Evolutionary conservation across 1,140 invertebrate species (phyloP).

Genomic region (Nautilus pompilius): DNA sequence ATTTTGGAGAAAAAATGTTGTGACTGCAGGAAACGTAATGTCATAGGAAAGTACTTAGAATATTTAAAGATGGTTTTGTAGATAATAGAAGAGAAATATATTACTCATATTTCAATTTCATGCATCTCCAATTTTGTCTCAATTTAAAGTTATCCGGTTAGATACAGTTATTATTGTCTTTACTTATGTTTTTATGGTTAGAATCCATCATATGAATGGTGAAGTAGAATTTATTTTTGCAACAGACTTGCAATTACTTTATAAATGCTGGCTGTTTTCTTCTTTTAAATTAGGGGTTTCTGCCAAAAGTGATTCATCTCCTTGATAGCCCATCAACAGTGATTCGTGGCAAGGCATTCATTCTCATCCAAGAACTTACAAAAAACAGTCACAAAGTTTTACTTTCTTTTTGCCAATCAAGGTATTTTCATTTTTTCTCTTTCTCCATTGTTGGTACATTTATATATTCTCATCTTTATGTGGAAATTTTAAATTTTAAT

Average conservation of each 20-base stretch:
- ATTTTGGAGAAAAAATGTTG: no score
- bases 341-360: slow-evolving; percentile 47
- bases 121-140: no score
- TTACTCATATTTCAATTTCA: no score
- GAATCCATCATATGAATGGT: neutral
- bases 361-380: slow-evolving; percentile 41
- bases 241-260: neutral
- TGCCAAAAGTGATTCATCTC: slow-evolving; percentile 37
- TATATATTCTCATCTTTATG: neutral
- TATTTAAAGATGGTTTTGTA: no score
- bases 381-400: slow-evolving; percentile 38
- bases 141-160: no score
- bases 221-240: neutral
- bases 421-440: slow-evolving; percentile 21
- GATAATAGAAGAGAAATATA: no score
- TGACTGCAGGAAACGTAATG: no score
- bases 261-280: neutral
- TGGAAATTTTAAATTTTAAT: neutral
- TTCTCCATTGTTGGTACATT: neutral
- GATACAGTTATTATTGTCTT: no score
- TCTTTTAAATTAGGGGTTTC: slow-evolving; percentile 36
- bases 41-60: no score
- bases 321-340: slow-evolving; percentile 46
- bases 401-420: slow-evolving; percentile 39
- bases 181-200: no score